Conservation (phyloP, 2,113 vertebrate species). For the Neofelis nebulosa region DNA sequence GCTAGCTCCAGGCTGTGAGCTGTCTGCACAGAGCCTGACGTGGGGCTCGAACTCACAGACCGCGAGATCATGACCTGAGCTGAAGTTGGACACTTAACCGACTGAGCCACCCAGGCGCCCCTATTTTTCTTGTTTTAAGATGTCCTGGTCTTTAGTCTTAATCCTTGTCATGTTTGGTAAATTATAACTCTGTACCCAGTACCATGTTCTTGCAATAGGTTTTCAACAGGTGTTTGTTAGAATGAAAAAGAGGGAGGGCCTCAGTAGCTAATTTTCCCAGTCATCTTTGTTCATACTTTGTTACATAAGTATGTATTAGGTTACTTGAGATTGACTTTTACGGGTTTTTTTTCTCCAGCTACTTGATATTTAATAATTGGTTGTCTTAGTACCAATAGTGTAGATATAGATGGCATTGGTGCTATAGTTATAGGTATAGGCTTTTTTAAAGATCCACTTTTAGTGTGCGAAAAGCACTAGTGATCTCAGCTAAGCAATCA, state of each 20-base stretch:
- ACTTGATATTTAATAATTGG: not conserved
- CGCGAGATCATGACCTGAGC: no score
- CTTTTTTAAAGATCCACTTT: not conserved
- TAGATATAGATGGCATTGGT: slow-evolving; percentile 1
- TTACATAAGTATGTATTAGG: not conserved
- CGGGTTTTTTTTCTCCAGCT: not conserved
- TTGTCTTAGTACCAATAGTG: not conserved
- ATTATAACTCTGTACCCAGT: not conserved
- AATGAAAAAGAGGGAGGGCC: not conserved
- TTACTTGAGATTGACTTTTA: not conserved
- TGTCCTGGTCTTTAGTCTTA: not conserved
- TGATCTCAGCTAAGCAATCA: not conserved
- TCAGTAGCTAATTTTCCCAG: not conserved
- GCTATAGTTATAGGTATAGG: not conserved
- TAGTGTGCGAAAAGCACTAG: not conserved
- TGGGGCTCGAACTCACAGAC: no score
- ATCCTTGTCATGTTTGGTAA: not conserved
- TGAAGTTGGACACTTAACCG: no score
- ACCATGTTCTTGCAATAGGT: not conserved
- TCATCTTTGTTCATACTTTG: not conserved
- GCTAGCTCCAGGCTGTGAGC: no score
- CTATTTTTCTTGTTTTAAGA: slow-evolving; percentile 10
- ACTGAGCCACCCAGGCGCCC: no score
- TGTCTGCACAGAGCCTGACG: no score
- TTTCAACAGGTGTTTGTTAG: not conserved